Base-by-base conservation (phyloP, 2,113 vertebrate species). In the Sclerurus mexicanus region DNA sequence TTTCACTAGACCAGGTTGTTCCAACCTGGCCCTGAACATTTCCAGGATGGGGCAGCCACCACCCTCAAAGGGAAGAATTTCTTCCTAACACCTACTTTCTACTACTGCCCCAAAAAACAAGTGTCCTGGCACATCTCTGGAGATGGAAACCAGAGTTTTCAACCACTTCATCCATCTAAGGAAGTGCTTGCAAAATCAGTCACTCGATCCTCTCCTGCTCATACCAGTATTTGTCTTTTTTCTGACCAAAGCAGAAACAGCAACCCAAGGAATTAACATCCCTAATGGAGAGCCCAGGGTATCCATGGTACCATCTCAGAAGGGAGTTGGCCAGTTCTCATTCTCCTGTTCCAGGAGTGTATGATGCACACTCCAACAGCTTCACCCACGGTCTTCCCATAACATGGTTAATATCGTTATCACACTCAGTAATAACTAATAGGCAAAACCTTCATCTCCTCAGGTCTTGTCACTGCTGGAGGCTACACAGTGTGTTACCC, bases 321-420 rank as follows among this genome's bases (percentile, higher is more conserved):
- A 72, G 19, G 39, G 8, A 11, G 31, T 73, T 3, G 2, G 35
- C 20, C 5, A 2, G n/a, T 21, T 74, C 16, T 22, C 0, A 4
- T 24, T 24, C 80, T 93, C 52, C 62, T 55, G 0, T 16, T 59
- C 37, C 21, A 37, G 67, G 15, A 91, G 30, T n/a, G 89, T 14
- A 59, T 1, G 14, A n/a, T 7, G 22, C 55, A 35, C 15, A 20
- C 23, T 74, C 56, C 37, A 78, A 62, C 47, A 56, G 42, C 11
- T 71, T 78, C 12, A 66, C 42, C 46, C 21, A 35, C 0, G 0
- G 21, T 52, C 31, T 71, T 49, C 56, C 78, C 72, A 79, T 17
- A 31, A 25, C 59, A 35, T 0, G 4, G 35, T 52, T 40, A 52
- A 6, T 3, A 52, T 6, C 37, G 28, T 13, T 39, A 42, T 78